Conservation (phyloP, 2,113 vertebrate species). For the Megaceryle maxima region DNA sequence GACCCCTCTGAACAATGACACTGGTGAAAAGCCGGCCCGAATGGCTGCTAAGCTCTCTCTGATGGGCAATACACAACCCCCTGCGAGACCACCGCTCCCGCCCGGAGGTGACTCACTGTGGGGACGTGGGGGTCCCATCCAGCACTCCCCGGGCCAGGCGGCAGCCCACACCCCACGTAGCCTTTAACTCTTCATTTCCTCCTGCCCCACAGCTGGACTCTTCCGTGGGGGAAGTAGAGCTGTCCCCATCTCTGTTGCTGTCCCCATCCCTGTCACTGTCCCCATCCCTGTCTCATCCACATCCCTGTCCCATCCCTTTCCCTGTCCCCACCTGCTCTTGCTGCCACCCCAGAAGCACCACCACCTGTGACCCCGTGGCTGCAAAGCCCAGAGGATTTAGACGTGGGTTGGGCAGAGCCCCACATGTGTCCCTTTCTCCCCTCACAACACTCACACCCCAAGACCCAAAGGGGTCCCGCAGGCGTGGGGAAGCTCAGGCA, state of each 20-base stretch:
- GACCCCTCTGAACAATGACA: neutral
- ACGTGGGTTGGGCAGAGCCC: neutral
- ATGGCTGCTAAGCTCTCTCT: conserved; percentile 1
- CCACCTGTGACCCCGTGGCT: neutral
- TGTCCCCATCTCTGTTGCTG: neutral
- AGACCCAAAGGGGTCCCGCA: neutral
- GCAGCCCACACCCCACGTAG: fast-evolving
- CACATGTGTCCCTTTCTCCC: neutral
- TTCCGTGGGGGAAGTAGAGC: neutral
- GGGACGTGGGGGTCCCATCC: neutral
- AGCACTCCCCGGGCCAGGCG: neutral
- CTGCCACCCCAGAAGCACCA: neutral
- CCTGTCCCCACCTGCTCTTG: neutral
- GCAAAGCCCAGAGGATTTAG: fast-evolving
- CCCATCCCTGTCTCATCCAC: neutral
- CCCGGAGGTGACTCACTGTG: neutral
- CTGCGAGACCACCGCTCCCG: neutral
- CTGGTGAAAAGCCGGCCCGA: neutral
- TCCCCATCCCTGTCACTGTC: neutral
- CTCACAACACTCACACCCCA: fast-evolving
- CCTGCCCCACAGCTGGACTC: neutral
- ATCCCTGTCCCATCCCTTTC: neutral
- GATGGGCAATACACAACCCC: conserved; percentile 21
- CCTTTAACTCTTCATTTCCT: conserved; percentile 2
- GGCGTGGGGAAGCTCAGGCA: fast-evolving